Evolutionary conservation across 2,113 vertebrate genomes (phyloP).

Genomic region (Hippopotamus amphibius): DNA sequence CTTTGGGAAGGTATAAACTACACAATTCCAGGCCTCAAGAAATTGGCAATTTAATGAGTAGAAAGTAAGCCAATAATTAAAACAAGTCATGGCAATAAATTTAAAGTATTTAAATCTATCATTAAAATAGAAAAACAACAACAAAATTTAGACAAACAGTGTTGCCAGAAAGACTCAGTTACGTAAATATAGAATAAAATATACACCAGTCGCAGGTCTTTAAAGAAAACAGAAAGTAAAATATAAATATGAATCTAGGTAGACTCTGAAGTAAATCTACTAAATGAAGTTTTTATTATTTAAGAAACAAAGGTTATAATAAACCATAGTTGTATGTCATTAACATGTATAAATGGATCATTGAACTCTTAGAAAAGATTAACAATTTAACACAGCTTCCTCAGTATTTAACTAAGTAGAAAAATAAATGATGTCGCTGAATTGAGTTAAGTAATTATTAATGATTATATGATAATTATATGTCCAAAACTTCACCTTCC

Average conservation of each 20-base stretch:
- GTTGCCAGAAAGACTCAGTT: background rate
- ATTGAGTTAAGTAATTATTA: conserved; percentile 32
- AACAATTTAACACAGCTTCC: background rate
- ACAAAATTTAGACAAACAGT: background rate
- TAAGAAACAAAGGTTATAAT: background rate
- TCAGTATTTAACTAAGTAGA: background rate
- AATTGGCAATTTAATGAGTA: background rate
- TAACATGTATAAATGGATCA: background rate
- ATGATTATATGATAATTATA: background rate
- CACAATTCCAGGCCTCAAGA: background rate
- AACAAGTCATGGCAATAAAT: background rate
- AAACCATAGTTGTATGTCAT: background rate
- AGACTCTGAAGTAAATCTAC: background rate
- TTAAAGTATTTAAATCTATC: background rate
- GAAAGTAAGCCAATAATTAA: background rate
- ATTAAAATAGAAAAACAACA: background rate
- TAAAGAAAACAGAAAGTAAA: background rate
- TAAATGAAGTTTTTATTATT: background rate
- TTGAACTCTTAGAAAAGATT: background rate
- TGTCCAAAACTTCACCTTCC: background rate
- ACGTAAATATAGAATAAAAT: background rate
- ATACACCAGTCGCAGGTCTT: background rate
- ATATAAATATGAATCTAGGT: background rate
- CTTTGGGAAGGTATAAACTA: background rate
- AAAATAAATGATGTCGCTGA: background rate